Percentiles rank a stretch among this genome's conserved stretches.
These are phyloP conservation scores for Protobothrops mucrosquamatus DNA, from an alignment of 2,113 vertebrate genomes.

Conservation along the genomic window DNA sequence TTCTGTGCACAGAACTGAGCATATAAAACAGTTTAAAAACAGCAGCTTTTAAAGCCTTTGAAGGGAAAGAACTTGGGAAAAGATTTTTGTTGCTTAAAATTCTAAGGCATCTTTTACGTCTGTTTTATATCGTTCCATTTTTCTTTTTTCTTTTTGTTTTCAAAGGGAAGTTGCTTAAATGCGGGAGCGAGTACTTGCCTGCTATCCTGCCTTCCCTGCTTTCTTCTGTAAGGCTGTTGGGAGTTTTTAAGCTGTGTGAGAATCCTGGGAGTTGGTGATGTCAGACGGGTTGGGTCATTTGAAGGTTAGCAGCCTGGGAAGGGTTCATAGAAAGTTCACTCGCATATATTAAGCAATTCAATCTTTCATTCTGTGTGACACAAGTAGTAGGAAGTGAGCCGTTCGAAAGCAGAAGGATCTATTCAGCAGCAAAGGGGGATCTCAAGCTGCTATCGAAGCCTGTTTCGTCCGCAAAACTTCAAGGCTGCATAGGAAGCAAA, in stretches of 20 bases:
- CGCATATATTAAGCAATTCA: slow-evolving; percentile 99
- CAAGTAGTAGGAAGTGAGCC: slow-evolving; percentile 97
- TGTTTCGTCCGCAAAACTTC: slow-evolving; percentile 60
- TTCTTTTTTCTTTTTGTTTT: slow-evolving; percentile 12
- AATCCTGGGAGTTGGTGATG: slow-evolving; percentile 88
- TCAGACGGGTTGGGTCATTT: slow-evolving; percentile 96
- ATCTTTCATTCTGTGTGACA: slow-evolving; percentile 94
- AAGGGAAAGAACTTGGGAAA: neutral
- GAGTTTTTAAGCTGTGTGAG: slow-evolving; percentile 81
- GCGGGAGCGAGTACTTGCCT: slow-evolving; percentile 28
- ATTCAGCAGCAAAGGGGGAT: slow-evolving; percentile 80
- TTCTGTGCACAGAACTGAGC: neutral
- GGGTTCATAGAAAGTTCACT: slow-evolving; percentile 99
- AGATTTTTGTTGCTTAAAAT: neutral
- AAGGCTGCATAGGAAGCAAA: slow-evolving; percentile 45
- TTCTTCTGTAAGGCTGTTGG: slow-evolving; percentile 73
- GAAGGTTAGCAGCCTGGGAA: slow-evolving; percentile 98
- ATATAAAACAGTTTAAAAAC: neutral
- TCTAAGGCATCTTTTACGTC: neutral
- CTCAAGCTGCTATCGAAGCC: slow-evolving; percentile 59
- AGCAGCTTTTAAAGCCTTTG: neutral
- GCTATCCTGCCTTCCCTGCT: slow-evolving; percentile 50
- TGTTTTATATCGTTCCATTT: slow-evolving; percentile 18
- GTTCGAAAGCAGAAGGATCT: slow-evolving; percentile 82
- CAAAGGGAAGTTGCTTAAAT: slow-evolving; percentile 36